Base-by-base conservation (phyloP, 2,113 vertebrate genomes). In the Mormoops blainvillei region DNA sequence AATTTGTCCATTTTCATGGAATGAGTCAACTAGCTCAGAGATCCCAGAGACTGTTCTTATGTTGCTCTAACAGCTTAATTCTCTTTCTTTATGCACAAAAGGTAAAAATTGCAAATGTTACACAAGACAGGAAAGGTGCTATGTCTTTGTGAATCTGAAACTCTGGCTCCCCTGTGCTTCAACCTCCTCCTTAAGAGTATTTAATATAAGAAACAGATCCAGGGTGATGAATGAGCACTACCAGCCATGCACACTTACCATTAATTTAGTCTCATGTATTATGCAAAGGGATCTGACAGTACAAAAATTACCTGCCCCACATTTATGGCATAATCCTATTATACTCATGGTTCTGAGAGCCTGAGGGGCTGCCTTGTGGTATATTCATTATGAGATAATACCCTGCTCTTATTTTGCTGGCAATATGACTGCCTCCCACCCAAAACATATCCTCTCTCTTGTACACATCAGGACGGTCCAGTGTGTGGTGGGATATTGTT, bases 251-350 rank as follows among this genome's bases (percentile, higher is more conserved):
- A 67, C 73, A 91, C 82, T 94, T 91, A 67, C 70, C 93, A 95
- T 91, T 96, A 91, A 96, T 97, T 97, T 91, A 41, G 38, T 48
- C 77, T 94, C 82, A 95, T 97, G 76, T 70, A 97, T 97, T 97
- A 97, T 97, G 77, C 86, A 97, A 80, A 77, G 54, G 89, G 54
- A 95, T 95, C 88, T 94, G 91, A 96, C 93, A 96, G 65, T 65
- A 83, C 36, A 68, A 81, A 94, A 96, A 96, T 97, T 71, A 96
- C 80, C 91, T 97, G 74, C 45, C 31, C 41, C 56, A 58, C 86
- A 95, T 94, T 87, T 95, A 85, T 70, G 24, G 63, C 41, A 43
- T 93, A 96, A 95, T 86, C 54, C 73, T 87, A 56, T 95, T 89
- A 93, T 38, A 81, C 7, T 19, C 12, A 65, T 96, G 85, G 67